Evolutionary conservation across 2,113 vertebrate genomes (phyloP).

Genomic region (Isichthys henryi): DNA sequence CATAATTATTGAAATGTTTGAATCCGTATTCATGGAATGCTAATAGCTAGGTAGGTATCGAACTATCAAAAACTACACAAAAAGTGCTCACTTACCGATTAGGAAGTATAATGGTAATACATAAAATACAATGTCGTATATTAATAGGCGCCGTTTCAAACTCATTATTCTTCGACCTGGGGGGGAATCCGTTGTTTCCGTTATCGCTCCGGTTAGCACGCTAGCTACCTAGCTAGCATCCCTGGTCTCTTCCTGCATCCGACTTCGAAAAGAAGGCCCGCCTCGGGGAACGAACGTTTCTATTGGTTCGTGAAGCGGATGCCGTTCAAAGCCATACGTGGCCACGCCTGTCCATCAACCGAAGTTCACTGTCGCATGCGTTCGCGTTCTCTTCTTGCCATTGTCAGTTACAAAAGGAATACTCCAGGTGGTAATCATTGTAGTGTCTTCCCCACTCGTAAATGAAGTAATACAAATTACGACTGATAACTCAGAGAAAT

Average conservation of each 20-base stretch:
- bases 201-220: not conserved
- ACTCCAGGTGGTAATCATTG: not conserved
- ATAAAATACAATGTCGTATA: not conserved
- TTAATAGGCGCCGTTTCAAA: not conserved
- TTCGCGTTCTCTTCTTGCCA: not conserved
- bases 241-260: slow-evolving; percentile 19
- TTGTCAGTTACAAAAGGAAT: not conserved
- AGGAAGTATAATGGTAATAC: not conserved
- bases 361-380: not conserved
- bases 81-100: not conserved
- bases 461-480: not conserved
- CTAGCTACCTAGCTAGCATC: not conserved
- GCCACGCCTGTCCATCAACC: not conserved
- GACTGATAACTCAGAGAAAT: not conserved
- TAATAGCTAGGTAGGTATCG: not conserved
- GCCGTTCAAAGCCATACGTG: not conserved
- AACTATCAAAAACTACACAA: not conserved
- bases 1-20: not conserved
- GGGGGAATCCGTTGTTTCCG: not conserved
- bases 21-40: not conserved
- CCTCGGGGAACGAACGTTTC: not conserved
- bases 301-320: not conserved
- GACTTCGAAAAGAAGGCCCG: not conserved
- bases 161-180: not conserved
- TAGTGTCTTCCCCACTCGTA: not conserved